Evolutionary conservation across 2,888 invertebrate species (phyloP).

Genomic region (Athetis lepigone): DNA sequence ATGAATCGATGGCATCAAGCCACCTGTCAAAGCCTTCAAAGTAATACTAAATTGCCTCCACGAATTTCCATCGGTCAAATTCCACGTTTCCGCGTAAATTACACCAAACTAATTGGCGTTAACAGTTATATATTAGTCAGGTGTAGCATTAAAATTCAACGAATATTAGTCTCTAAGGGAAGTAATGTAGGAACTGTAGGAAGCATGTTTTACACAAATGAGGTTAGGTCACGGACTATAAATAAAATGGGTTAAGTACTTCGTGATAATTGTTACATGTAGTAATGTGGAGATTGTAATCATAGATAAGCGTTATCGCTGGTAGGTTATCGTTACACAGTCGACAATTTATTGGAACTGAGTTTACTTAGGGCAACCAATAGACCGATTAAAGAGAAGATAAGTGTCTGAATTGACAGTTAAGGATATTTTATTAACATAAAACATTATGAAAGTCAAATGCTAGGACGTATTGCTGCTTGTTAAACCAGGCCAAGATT

Average conservation of each 20-base stretch:
- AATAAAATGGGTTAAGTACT: slow-evolving; percentile 32
- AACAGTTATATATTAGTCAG: slow-evolving; percentile 34
- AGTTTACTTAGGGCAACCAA: background rate
- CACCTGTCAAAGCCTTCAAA: slow-evolving; percentile 11
- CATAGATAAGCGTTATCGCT: slow-evolving; percentile 6
- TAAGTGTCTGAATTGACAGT: too few species aligned
- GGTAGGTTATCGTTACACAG: background rate
- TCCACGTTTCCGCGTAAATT: slow-evolving; percentile 44
- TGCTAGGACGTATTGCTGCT: too few species aligned
- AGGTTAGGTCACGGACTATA: slow-evolving; percentile 41
- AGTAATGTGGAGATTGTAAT: slow-evolving; percentile 23
- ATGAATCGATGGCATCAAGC: slow-evolving; percentile 3
- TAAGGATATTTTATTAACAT: too few species aligned
- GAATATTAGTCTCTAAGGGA: slow-evolving; percentile 40
- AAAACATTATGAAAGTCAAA: too few species aligned
- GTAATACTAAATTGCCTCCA: slow-evolving; percentile 29
- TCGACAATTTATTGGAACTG: background rate
- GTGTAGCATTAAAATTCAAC: slow-evolving; percentile 13
- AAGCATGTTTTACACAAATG: slow-evolving; percentile 40
- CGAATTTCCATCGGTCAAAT: slow-evolving; percentile 26
- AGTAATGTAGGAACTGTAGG: slow-evolving; percentile 22
- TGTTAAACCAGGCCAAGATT: too few species aligned
- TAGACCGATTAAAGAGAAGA: background rate
- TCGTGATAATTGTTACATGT: slow-evolving; percentile 37
- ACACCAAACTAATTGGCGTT: slow-evolving; percentile 46